These are phyloP conservation scores for Drosophila kikkawai DNA, from an alignment of 1,140 invertebrate species.

Conservation along the genomic window DNA sequence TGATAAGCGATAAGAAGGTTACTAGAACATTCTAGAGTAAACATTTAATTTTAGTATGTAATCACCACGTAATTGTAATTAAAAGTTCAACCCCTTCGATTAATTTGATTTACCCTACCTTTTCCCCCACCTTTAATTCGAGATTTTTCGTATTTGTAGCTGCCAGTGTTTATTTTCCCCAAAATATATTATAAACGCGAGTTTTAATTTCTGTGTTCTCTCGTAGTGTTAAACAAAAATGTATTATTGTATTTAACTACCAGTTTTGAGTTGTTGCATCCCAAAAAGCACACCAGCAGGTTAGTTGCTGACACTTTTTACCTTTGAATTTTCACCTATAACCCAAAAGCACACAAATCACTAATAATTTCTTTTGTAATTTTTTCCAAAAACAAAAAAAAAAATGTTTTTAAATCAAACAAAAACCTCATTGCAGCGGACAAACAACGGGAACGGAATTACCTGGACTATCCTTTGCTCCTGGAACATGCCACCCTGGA, in stretches of 20 bases:
- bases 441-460: not conserved
- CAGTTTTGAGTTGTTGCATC: conserved; percentile 42
- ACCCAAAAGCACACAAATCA: conserved; percentile 25
- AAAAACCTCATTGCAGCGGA: conserved; percentile 59
- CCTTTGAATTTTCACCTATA: conserved; percentile 8
- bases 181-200: conserved; percentile 11
- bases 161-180: conserved; percentile 20
- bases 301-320: conserved; percentile 30
- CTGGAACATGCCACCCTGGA: conserved; percentile 60
- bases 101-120: not conserved
- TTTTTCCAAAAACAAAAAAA: not conserved
- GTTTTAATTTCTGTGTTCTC: conserved; percentile 20
- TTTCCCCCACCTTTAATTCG: not conserved
- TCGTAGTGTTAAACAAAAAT: conserved; percentile 22
- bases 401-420: conserved; percentile 4
- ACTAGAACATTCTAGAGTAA: conserved; percentile 5
- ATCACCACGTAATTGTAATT: conserved; percentile 10
- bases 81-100: not conserved
- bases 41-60: conserved; percentile 6
- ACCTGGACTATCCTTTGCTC: conserved; percentile 37
- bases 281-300: conserved; percentile 32
- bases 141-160: conserved; percentile 9
- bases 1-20: not conserved
- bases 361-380: conserved; percentile 21
- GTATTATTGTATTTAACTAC: conserved; percentile 41